These are phyloP conservation scores for Mustelus asterias DNA, from an alignment of 2,113 vertebrate genomes.

Conservation along the genomic window DNA sequence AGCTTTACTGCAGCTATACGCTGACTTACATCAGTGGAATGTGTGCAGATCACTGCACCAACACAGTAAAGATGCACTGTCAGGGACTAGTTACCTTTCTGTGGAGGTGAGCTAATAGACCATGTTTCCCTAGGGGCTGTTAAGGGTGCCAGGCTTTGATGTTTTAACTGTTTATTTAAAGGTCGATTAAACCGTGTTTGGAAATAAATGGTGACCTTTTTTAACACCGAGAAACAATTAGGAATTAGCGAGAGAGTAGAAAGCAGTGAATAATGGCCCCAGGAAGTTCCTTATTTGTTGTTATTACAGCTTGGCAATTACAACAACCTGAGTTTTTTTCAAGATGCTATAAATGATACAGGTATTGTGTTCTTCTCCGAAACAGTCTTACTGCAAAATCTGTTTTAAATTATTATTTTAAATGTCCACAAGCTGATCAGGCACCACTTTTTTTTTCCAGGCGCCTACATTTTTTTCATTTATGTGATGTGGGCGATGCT, in stretches of 20 bases:
- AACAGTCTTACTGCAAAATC: background rate
- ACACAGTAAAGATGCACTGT: background rate
- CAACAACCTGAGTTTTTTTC: background rate
- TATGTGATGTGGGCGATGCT: background rate
- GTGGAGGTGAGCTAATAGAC: background rate
- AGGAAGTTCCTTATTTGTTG: conserved; percentile 4
- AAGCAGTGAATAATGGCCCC: background rate
- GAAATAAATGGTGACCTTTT: background rate
- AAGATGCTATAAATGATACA: background rate
- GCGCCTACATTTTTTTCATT: background rate
- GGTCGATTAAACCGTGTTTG: background rate
- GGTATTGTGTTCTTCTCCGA: background rate
- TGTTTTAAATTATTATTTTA: background rate
- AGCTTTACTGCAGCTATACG: background rate
- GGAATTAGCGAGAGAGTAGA: background rate
- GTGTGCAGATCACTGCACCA: conserved; percentile 4
- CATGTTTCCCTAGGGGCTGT: background rate
- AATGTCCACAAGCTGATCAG: background rate
- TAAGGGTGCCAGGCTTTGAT: background rate
- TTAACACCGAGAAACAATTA: background rate
- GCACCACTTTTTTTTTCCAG: background rate
- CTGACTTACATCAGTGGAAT: background rate
- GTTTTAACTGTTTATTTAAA: background rate
- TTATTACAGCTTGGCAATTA: conserved; percentile 18
- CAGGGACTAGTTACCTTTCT: background rate